Evolutionary conservation across 2,888 invertebrate genomes (phyloP), one percentile per base, ranked within the genome.

Genomic region (Agrilus cyanescens): DNA sequence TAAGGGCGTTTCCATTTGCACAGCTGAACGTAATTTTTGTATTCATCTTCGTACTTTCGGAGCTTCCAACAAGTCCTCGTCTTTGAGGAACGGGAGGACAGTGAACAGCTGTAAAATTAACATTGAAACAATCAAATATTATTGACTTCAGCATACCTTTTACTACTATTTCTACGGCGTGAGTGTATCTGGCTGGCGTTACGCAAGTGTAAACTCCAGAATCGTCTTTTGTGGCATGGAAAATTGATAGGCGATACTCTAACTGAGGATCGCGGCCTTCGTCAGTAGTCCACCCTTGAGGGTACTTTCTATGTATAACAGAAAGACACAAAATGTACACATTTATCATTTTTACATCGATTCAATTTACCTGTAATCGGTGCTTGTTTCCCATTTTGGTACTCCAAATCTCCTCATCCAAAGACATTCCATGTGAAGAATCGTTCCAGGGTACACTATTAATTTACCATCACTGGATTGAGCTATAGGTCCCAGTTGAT

Each of bases 401-500:
- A 83, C 81, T 1, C 89, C 89, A 59, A 87, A 87, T 44, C 86
- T 72, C 46, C 87, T 69, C 69, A 87, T 85, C 87, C 88, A 89
- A 8, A 89, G 71, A 53, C 89, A 89, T 62, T 89, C 89, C 83
- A 89, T 85, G 58, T 89, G 88, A 29, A 89, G 69, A 12, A 83
- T 81, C 0, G 87, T 84, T 0, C 88, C 88, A 0, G 89, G 88
- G 64, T 86, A 88, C 0, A 89, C 85, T 44, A 89, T 79, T 37
- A 89, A 70, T 51, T 83, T 83, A 2, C 89, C 89, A 55, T 88
- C 86, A 52, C 85, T 87, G 36, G 84, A 85, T 65, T 89, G 88
- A 1, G 87, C 86, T 41, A 89, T 88, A 0, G 88, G 87, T 0
- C 88, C 89, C 32, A 80, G 71, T 45, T 84, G 80, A 60, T 87